Evolutionary conservation across 2,797 vertebrate species (phyloP), one percentile per base, ranked within the genome.

Genomic region (Chanos chanos): DNA sequence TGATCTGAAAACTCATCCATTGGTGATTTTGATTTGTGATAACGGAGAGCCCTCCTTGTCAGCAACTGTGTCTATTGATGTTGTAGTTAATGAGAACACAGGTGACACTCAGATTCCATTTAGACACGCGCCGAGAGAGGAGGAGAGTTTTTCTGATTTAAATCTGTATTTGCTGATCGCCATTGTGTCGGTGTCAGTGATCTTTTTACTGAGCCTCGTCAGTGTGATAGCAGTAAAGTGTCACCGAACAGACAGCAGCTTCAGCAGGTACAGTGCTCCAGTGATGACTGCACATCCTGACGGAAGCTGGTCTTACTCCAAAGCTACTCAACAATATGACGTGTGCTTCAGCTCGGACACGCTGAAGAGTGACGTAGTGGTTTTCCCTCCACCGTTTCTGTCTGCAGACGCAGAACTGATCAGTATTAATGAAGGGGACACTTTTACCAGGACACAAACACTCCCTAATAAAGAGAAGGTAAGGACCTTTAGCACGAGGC

Each of bases 11-110:
- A 76, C 60, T 2, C 82, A 85, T 44, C 72, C 52, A 4, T 55
- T 89, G 36, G 39, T 85, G 12, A 67, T 89, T 50, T 7, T 83
- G 52, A 77, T 85, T 13, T 79, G 74, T 61, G 84, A 87, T 48
- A 79, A 79, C 6, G 84, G 84, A 33, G 75, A 81, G 22, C 81
- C 84, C 12, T 56, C 73, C 8, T 73, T 75, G 27, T 82, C 82
- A 31, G 56, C 74, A 9, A 79, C 75, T 13, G 74, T 79, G 2
- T 77, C 81, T 4, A 41, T 85, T 45, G 74, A 74, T 16, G 58
- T 85, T 21, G 72, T 77, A 58, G 45, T 83, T 49, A 62, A 77
- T 34, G 74, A 77, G 48, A 69, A 25, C 1, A 47, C 19, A 18
- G 68, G 49, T 55, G 74, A 72, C n/a, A n/a, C n/a, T n/a, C n/a